Percentiles rank a stretch among this genome's conserved stretches.
Conservation (phyloP, 2,888 invertebrate genomes). For the Drosophila siamana region DNA sequence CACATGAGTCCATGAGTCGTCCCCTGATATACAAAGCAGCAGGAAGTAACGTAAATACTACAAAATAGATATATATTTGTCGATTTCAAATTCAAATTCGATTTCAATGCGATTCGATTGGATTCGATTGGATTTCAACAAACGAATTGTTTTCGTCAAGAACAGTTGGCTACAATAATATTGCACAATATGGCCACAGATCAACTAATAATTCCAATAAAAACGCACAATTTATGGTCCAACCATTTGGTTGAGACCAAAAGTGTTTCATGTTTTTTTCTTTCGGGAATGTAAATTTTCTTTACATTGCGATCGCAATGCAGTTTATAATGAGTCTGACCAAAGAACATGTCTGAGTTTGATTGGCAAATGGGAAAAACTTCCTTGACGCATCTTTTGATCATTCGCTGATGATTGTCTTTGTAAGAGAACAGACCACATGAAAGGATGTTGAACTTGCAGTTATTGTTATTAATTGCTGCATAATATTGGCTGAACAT, state of each 20-base stretch:
- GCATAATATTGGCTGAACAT: neutral
- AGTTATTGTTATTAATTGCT: neutral
- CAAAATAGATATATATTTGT: conserved; percentile 54
- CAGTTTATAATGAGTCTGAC: conserved; percentile 58
- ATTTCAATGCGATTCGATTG: conserved; percentile 17
- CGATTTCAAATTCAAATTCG: conserved; percentile 41
- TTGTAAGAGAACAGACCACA: conserved; percentile 22
- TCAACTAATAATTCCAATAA: conserved; percentile 79
- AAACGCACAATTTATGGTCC: conserved; percentile 65
- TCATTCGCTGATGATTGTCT: conserved; percentile 27
- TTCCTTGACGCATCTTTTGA: conserved; percentile 55
- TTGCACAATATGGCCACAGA: conserved; percentile 81
- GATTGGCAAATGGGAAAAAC: conserved; percentile 68
- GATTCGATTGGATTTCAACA: conserved; percentile 31
- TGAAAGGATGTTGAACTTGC: conserved; percentile 49
- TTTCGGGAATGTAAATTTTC: conserved; percentile 49
- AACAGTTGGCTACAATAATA: conserved; percentile 73
- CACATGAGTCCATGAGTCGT: conserved; percentile 69
- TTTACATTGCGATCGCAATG: conserved; percentile 45
- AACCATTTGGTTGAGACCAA: conserved; percentile 46
- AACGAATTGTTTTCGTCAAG: conserved; percentile 77
- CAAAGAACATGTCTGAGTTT: conserved; percentile 46
- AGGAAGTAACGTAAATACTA: conserved; percentile 77
- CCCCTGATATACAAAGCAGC: conserved; percentile 76
- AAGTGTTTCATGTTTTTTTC: conserved; percentile 49